Evolutionary conservation across 2,888 invertebrate genomes (phyloP), one percentile per base, ranked within the genome.

Genomic region (Ectemnius cavifrons): DNA sequence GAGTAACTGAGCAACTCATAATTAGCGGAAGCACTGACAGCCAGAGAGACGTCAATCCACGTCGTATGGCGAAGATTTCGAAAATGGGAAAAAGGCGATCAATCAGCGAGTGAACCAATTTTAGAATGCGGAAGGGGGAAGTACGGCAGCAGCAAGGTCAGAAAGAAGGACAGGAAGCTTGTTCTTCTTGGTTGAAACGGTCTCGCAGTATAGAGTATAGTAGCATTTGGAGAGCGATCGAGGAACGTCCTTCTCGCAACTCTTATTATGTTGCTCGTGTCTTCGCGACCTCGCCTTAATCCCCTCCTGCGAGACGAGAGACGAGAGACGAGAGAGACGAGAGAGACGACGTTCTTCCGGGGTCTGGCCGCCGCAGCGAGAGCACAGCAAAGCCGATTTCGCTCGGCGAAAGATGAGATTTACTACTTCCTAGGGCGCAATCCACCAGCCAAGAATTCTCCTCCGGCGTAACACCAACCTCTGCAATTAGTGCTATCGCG

Each of bases 101-200:
- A 58, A 18, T 37, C 23, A 27, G 67, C 37, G 59, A n/a, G 63
- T 63, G 73, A 79, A 85, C 85, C 79, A 85, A 83, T 83, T 85
- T 83, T 82, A 85, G 83, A 84, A 85, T 81, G 80, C 85, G 85
- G 86, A 86, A 85, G 78, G 77, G 83, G 86, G 82, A 86, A 85
- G 71, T 71, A 62, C 74, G 47, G 61, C 5, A 5, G n/a, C 52
- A 16, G 52, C 82, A 85, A 83, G 85, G 85, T 80, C 82, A 82
- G 62, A 66, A 52, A 63, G 67, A 71, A 63, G 75, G 76, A 70
- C 74, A 79, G 71, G 45, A 49, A 16, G 59, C 72, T 23, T 65
- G 58, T 58, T 71, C 49, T 58, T 71, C 49, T 59, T 68, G 78
- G 52, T 56, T 72, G 72, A 73, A 77, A 75, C 77, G 11, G 5